These are phyloP conservation scores for Drosophila birchii DNA, from an alignment of 2,888 invertebrate species.

Conservation along the genomic window DNA sequence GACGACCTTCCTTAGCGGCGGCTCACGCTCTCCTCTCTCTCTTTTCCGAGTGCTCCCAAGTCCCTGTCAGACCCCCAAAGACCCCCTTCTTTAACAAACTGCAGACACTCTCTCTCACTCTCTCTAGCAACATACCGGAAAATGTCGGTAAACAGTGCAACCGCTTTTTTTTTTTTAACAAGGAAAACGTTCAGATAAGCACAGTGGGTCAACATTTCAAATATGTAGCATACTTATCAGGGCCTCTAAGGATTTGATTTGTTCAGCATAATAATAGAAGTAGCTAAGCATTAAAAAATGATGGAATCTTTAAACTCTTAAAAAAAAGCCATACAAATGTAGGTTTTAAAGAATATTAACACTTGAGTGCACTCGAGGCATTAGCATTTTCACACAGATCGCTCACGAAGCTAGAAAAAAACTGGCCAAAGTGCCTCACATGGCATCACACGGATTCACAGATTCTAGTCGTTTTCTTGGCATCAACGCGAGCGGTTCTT, in stretches of 20 bases:
- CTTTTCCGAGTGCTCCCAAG: constrained; percentile 9
- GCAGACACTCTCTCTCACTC: constrained; percentile 40
- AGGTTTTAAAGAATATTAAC: neutral
- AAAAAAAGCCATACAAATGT: neutral
- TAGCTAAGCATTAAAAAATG: neutral
- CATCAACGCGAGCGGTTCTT: constrained; percentile 1
- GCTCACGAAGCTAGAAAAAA: neutral
- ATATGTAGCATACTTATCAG: constrained; percentile 37
- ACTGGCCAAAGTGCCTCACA: neutral
- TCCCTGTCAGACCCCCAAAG: constrained; percentile 7
- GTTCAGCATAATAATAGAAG: neutral
- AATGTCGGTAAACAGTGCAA: constrained; percentile 81
- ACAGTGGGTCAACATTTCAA: constrained; percentile 31
- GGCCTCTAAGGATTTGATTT: neutral
- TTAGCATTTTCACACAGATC: neutral
- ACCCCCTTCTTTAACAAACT: constrained; percentile 9
- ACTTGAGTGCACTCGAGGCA: neutral
- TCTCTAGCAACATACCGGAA: constrained; percentile 66
- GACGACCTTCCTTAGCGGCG: constrained; percentile 67
- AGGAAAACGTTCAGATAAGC: constrained; percentile 18
- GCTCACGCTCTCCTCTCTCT: constrained; percentile 31
- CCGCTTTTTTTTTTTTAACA: constrained; percentile 60
- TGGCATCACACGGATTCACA: neutral
- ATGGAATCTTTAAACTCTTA: neutral
- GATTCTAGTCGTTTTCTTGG: neutral